These are phyloP conservation scores for Leptinotarsa undecemlineata DNA, from an alignment of 1,140 invertebrate species.

Conservation along the genomic window DNA sequence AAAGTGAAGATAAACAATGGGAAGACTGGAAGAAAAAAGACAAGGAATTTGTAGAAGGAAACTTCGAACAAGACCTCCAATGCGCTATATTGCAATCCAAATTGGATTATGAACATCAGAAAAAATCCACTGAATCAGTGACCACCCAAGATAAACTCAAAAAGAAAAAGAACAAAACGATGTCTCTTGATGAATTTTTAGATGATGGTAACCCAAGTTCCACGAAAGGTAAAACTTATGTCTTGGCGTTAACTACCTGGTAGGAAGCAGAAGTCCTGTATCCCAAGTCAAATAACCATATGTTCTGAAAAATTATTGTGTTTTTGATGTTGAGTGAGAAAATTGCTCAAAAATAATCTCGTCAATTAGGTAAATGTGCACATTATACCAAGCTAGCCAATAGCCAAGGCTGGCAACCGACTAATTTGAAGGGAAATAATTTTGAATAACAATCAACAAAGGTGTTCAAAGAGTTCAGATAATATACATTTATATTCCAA, in stretches of 20 bases:
- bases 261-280: not conserved
- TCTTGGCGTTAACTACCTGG: slow-evolving; percentile 8
- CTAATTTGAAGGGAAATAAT: too few relatives aligned
- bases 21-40: slow-evolving; percentile 66
- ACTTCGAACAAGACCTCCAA: slow-evolving; percentile 66
- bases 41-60: slow-evolving; percentile 64
- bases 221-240: slow-evolving; percentile 55
- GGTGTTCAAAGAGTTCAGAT: too few relatives aligned
- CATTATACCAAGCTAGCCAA: too few relatives aligned
- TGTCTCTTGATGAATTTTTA: slow-evolving; percentile 68
- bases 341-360: too few relatives aligned
- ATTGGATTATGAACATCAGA: slow-evolving; percentile 70
- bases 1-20: slow-evolving; percentile 59
- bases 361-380: too few relatives aligned
- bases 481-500: too few relatives aligned
- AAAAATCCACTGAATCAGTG: slow-evolving; percentile 44
- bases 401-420: too few relatives aligned
- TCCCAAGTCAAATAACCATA: too few relatives aligned
- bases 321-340: too few relatives aligned
- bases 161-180: slow-evolving; percentile 69
- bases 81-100: slow-evolving; percentile 70
- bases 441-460: too few relatives aligned
- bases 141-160: slow-evolving; percentile 59
- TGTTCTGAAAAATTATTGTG: too few relatives aligned
- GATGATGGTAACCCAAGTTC: slow-evolving; percentile 31